These are phyloP conservation scores for Cyrtonyx montezumae DNA, from an alignment of 2,113 vertebrate genomes.

Conservation along the genomic window DNA sequence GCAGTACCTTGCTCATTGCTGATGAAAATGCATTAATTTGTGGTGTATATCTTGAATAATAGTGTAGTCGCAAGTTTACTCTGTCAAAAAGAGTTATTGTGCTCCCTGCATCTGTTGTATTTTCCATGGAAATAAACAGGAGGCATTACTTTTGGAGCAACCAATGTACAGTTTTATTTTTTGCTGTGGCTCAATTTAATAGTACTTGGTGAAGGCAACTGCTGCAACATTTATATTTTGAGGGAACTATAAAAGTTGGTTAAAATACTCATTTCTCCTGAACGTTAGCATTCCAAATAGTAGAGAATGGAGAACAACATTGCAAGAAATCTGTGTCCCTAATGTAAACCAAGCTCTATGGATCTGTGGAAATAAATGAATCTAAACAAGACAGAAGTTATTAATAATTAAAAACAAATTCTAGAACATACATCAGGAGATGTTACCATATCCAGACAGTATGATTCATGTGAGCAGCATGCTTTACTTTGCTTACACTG, in stretches of 20 bases:
- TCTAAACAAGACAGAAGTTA: neutral
- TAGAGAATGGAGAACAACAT: neutral
- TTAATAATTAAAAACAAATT: conserved; percentile 56
- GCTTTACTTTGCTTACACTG: neutral
- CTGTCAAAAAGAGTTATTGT: too few species aligned
- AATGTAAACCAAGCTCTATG: neutral
- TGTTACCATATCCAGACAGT: neutral
- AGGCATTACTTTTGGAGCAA: too few species aligned
- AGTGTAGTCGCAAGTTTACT: too few species aligned
- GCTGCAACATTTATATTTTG: neutral
- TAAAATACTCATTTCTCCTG: conserved; percentile 22
- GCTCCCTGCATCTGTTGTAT: too few species aligned
- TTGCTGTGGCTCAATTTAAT: neutral
- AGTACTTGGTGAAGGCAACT: neutral
- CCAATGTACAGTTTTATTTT: neutral
- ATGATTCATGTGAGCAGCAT: neutral
- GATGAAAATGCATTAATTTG: too few species aligned
- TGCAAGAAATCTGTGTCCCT: neutral
- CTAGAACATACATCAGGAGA: neutral
- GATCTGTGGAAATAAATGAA: conserved; percentile 2
- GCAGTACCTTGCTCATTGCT: too few species aligned
- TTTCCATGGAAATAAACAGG: too few species aligned
- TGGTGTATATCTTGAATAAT: too few species aligned
- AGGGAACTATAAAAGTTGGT: neutral
- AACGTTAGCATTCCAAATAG: neutral